A percentile compares a stretch with the other conserved stretches of the same genome.
Evolutionary conservation across 2,797 vertebrate genomes (phyloP).

Genomic region (Leuciscus waleckii): DNA sequence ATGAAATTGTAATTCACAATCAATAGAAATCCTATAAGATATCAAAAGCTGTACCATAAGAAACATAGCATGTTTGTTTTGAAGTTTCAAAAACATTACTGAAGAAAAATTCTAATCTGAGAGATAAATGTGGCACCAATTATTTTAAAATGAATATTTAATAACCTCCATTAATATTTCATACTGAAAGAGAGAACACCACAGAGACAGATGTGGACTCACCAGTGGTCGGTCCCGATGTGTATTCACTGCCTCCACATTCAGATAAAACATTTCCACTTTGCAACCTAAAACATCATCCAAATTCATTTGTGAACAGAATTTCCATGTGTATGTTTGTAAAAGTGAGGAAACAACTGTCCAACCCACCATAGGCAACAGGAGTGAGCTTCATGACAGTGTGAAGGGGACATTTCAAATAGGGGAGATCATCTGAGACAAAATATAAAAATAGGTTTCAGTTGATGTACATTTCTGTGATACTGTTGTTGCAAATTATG

Average conservation of each 20-base stretch:
- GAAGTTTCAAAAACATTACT: not conserved
- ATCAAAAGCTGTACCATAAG: not conserved
- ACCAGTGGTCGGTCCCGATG: constrained; percentile 92
- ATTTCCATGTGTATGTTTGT: not conserved
- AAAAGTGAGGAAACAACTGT: not conserved
- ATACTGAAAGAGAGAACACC: constrained; percentile 1
- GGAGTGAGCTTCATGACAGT: constrained; percentile 93
- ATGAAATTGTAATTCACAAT: constrained; percentile 10
- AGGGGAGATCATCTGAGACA: constrained; percentile 88
- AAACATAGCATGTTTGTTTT: constrained; percentile 27
- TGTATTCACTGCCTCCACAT: constrained; percentile 94
- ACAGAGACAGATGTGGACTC: constrained; percentile 69
- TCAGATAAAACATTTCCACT: constrained; percentile 89
- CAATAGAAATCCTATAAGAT: constrained; percentile 12
- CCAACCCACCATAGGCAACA: constrained; percentile 89
- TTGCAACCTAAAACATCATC: constrained; percentile 85
- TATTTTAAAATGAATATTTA: constrained; percentile 20
- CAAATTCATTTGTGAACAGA: not conserved
- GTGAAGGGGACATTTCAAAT: constrained; percentile 94
- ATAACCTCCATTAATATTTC: constrained; percentile 36
- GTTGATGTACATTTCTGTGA: not conserved
- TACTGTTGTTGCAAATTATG: not conserved
- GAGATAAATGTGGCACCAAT: constrained; percentile 20
- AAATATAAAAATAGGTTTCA: not conserved
- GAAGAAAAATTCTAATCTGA: not conserved